Evolutionary conservation across 2,113 vertebrate genomes (phyloP), one percentile per base, ranked within the genome.

Genomic region (Etheostoma spectabile): DNA sequence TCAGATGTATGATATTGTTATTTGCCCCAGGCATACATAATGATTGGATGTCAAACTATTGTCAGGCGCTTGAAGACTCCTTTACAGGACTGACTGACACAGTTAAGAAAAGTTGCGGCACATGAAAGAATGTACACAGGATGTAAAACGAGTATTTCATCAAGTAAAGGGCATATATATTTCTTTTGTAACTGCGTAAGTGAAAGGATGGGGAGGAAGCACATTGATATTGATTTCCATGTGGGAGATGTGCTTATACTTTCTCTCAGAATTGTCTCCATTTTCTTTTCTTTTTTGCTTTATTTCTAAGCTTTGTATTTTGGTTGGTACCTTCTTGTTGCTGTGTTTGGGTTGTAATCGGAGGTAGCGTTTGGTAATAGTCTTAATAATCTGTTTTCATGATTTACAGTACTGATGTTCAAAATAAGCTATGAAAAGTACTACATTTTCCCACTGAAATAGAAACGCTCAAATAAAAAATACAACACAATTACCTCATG

Each of bases 141-240:
- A 59, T 38, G 14, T 11, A 30, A 21, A 45, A 45, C 46, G 18
- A 46, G 48, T 63, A n/a, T 63, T 79, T 53, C 8, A n/a, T 79
- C 18, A 45, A 62, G 48, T 18, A 42, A 42, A 14, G 8, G 24
- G 24, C 21, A 45, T 6, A 3, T 55, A 22, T 53, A 45, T 62
- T 38, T 22, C 3, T 69, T 55, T 52, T 52, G 42, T 49, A 35
- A 59, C 57, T 38, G 7, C 3, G 1, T 61, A 35, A 46, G 45
- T 61, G 64, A 57, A 67, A 49, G 53, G 30, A 65, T 33, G 33
- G 49, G 27, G 53, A 57, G 24, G 24, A 64, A 12, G 38, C 22
- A 66, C 61, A 66, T 30, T 33, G 48, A 55, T 63, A 82, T 82
- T 3, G 65, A 82, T 63, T 76, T 82, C 38, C 51, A 56, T 35